phyloP scores from a whole-genome alignment of 2,888 invertebrate species.

The Spisula solida region DNA sequence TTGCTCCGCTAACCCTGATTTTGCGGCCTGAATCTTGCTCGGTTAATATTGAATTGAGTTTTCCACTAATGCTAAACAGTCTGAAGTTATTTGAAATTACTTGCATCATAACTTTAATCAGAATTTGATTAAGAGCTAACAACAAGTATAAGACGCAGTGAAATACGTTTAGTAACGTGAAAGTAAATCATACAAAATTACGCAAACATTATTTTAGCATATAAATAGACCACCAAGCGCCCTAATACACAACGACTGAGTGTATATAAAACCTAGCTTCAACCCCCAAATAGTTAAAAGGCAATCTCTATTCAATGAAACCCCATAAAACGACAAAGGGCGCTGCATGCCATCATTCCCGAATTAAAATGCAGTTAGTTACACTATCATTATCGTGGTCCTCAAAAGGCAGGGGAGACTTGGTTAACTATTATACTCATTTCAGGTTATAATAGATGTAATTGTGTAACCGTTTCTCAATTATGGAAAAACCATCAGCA shows the following conservation, averaged over 20 bases:
- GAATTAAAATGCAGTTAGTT: slow-evolving; percentile 41
- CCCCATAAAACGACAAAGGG: slow-evolving; percentile 1
- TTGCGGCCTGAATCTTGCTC: not conserved
- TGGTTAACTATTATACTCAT: slow-evolving; percentile 43
- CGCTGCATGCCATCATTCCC: slow-evolving; percentile 19
- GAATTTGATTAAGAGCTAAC: not conserved
- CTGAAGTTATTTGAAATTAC: not conserved
- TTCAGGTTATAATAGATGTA: slow-evolving; percentile 47
- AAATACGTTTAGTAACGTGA: not conserved
- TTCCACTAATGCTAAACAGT: not conserved
- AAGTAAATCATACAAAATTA: not conserved
- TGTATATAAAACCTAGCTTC: not conserved
- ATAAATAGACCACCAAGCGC: slow-evolving; percentile 18
- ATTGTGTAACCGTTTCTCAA: slow-evolving; percentile 36
- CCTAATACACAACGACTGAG: not conserved
- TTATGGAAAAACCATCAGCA: slow-evolving; percentile 12
- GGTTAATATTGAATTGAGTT: not conserved
- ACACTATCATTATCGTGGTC: slow-evolving; percentile 31
- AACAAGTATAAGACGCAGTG: not conserved
- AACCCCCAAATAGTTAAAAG: not conserved
- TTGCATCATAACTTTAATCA: not conserved
- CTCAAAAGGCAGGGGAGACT: slow-evolving; percentile 34
- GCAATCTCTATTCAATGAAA: slow-evolving; percentile 10
- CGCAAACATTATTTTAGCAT: not conserved
- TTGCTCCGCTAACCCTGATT: too few relatives aligned